Base-by-base conservation (phyloP, 2,113 vertebrate species). In the Dasyurus viverrinus region DNA sequence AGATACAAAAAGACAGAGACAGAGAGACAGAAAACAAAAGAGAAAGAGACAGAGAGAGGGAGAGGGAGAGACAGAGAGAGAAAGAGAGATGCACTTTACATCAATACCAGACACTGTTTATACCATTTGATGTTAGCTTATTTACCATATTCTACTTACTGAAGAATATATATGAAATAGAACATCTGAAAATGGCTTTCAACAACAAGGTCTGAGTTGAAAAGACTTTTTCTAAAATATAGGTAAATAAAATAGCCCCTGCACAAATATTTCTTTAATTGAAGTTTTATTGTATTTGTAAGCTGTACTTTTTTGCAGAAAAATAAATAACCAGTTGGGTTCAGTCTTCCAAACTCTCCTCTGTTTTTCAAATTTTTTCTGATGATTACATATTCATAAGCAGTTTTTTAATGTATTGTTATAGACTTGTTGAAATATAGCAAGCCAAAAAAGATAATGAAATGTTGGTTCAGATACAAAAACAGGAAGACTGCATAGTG, bases 171-270 rank as follows among this genome's bases (percentile, higher is more conserved):
- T 55, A 24, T 53, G 16, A 96, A 53, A 50, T 93, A 94, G 76
- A 9, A 95, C 57, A 93, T 93, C 94, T 96, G 55, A 92, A 53
- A 91, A 11, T 84, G 53, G 54, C 90, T 93, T 60, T 93, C 55
- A 54, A 46, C 55, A 54, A n/a, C 3, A 90, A 91, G 24, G 27
- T 52, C 94, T 92, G 60, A 91, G 89, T 84, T 48, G 57, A 30
- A 90, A 57, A 60, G 24, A 6, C 1, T 76, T 92, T 89, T 48
- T 36, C 53, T n/a, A 9, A 36, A 68, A 14, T 84, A 23, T 22
- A 84, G n/a, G 68, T 42, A 84, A 84, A 84, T 84, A 84, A 76
- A 84, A 84, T 84, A 89, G 52, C 27, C 89, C 89, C 92, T 93
- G 24, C 89, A 68, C 8, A 52, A 95, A 91, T 84, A 92, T 89